phyloP scores from a whole-genome alignment of 2,113 vertebrate genomes.

The Thymallus thymallus region DNA sequence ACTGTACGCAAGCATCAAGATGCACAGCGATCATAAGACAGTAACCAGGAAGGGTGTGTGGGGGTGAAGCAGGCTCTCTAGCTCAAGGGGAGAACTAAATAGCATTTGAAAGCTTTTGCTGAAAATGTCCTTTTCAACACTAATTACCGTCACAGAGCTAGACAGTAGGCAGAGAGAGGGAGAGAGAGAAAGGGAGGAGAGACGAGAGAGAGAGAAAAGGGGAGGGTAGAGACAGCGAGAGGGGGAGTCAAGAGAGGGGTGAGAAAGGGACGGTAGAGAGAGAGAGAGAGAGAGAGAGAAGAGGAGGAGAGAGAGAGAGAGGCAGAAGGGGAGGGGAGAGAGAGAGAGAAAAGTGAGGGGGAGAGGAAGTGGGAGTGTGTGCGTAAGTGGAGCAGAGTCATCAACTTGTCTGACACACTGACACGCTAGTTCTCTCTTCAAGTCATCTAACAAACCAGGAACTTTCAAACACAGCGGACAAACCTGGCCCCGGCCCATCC shows the following conservation, averaged over 20 bases:
- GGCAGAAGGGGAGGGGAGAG: no score
- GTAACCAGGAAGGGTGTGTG: not conserved
- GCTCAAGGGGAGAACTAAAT: conserved; percentile 66
- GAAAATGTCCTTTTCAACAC: conserved; percentile 77
- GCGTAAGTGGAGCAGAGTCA: conserved; percentile 57
- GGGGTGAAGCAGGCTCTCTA: conserved; percentile 30
- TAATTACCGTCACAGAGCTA: conserved; percentile 73
- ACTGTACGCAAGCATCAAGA: not conserved
- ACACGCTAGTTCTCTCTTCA: conserved; percentile 47
- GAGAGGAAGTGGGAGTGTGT: conserved; percentile 13
- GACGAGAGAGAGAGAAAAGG: conserved; percentile 32
- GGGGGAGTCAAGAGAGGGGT: conserved; percentile 12
- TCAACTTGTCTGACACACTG: conserved; percentile 43
- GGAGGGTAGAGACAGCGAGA: conserved; percentile 24
- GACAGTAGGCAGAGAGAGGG: conserved; percentile 55
- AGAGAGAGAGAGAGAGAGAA: conserved; percentile 37
- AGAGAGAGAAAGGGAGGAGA: conserved; percentile 36
- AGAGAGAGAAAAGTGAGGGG: conserved; percentile 39
- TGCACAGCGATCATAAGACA: not conserved
- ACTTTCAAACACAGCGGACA: not conserved
- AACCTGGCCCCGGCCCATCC: not conserved
- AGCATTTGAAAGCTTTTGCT: conserved; percentile 66
- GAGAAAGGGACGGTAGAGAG: conserved; percentile 41
- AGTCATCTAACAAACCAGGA: conserved; percentile 38
- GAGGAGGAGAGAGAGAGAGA: not conserved